Percentiles rank a stretch among this genome's conserved stretches.
These are phyloP conservation scores for Eilema griseolum DNA, from an alignment of 2,888 invertebrate species.

Conservation along the genomic window DNA sequence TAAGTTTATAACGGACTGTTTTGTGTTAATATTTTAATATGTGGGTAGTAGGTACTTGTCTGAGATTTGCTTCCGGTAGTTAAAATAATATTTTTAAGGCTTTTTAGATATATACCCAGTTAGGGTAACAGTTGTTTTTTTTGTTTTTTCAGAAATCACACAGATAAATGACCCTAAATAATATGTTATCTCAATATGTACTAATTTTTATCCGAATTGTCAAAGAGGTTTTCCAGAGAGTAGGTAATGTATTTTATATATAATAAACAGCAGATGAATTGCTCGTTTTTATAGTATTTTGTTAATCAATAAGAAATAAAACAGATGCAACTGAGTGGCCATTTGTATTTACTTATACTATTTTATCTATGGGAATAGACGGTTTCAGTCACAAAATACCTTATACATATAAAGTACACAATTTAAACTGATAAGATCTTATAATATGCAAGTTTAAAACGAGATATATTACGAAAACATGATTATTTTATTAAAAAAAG, in stretches of 20 bases:
- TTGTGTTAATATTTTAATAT: no score
- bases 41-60: no score
- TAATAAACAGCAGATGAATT: background rate
- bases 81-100: background rate
- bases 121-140: no score
- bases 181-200: background rate
- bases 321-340: background rate
- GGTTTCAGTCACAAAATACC: conserved; percentile 4
- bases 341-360: background rate
- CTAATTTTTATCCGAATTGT: background rate
- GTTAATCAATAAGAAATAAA: background rate
- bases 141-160: no score
- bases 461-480: background rate
- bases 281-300: background rate
- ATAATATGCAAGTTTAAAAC: conserved; percentile 7
- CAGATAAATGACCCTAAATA: no score
- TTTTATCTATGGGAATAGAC: conserved; percentile 11
- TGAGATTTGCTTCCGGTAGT: background rate
- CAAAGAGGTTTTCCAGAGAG: background rate
- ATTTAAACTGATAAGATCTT: conserved; percentile 11
- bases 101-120: no score
- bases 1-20: background rate
- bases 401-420: conserved; percentile 3
- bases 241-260: no score
- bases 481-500: conserved; percentile 11